Evolutionary conservation across 2,797 vertebrate species (phyloP).

Genomic region (Aeoliscus strigatus): DNA sequence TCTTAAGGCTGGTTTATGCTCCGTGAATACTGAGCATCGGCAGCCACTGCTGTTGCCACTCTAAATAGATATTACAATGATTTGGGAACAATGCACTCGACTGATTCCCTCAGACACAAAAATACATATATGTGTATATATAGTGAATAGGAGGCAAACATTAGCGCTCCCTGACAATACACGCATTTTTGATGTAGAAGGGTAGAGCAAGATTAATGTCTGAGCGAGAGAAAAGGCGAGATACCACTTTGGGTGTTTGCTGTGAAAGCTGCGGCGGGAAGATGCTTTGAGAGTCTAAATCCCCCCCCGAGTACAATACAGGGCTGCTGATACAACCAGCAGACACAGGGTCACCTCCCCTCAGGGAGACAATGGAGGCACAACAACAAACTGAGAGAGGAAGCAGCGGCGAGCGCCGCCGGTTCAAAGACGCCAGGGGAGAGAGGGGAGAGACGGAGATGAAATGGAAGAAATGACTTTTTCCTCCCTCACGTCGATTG

Average conservation of each 20-base stretch:
- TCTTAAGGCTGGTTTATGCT: constrained; percentile 83
- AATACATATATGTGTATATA: constrained; percentile 78
- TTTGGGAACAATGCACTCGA: constrained; percentile 79
- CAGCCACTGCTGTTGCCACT: constrained; percentile 80
- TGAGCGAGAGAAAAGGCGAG: constrained; percentile 74
- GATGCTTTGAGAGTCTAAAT: constrained; percentile 82
- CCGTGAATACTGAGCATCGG: constrained; percentile 79
- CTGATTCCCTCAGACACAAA: constrained; percentile 80
- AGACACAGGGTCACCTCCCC: constrained; percentile 81
- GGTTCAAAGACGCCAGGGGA: constrained; percentile 62
- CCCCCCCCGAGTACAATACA: constrained; percentile 76
- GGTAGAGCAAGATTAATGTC: constrained; percentile 82
- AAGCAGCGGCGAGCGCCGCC: constrained; percentile 46
- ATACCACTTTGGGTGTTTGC: constrained; percentile 78
- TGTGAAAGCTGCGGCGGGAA: constrained; percentile 72
- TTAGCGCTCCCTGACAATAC: constrained; percentile 75
- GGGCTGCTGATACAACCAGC: constrained; percentile 77
- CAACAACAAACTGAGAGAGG: constrained; percentile 65
- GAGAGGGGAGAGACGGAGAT: too few species aligned
- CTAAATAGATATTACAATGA: constrained; percentile 89
- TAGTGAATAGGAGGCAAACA: constrained; percentile 78
- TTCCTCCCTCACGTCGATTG: too few species aligned
- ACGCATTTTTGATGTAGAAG: constrained; percentile 74
- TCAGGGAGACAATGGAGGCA: constrained; percentile 71
- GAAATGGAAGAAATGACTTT: too few species aligned